Evolutionary conservation across 2,113 vertebrate genomes (phyloP).

Genomic region (Copsychus sechellarum): DNA sequence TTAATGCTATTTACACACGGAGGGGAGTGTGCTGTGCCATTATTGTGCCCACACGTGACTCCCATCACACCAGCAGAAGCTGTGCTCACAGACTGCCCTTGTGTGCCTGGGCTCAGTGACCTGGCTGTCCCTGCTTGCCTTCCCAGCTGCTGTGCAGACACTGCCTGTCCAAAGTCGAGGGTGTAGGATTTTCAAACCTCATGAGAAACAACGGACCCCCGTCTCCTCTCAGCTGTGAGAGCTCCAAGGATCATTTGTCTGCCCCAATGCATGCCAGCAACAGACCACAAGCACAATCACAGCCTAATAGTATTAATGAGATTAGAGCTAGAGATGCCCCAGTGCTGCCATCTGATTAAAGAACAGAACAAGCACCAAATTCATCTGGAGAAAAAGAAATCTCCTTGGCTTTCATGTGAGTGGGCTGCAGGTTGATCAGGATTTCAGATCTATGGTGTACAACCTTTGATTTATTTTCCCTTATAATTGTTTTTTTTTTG

Average conservation of each 20-base stretch:
- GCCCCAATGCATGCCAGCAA: not conserved
- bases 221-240: not conserved
- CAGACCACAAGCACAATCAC: not conserved
- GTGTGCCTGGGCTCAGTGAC: not conserved
- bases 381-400: not conserved
- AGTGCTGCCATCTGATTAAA: not conserved
- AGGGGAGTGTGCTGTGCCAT: constrained; percentile 10
- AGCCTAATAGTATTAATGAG: not conserved
- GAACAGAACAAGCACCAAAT: not conserved
- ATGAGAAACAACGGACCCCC: not conserved
- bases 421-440: not conserved
- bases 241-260: not conserved
- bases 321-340: constrained; percentile 7
- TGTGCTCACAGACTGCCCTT: not conserved
- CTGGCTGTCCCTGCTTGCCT: not conserved
- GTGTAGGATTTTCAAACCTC: not conserved
- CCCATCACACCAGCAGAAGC: not conserved
- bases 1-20: constrained; percentile 39
- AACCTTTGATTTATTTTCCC: not conserved
- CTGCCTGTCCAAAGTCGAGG: not conserved
- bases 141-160: not conserved
- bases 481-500: not conserved
- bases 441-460: not conserved
- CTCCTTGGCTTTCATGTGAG: not conserved
- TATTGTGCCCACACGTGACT: constrained; percentile 24